Base-by-base conservation (phyloP, 2,888 invertebrate genomes). In the Diplolepis rosae region DNA sequence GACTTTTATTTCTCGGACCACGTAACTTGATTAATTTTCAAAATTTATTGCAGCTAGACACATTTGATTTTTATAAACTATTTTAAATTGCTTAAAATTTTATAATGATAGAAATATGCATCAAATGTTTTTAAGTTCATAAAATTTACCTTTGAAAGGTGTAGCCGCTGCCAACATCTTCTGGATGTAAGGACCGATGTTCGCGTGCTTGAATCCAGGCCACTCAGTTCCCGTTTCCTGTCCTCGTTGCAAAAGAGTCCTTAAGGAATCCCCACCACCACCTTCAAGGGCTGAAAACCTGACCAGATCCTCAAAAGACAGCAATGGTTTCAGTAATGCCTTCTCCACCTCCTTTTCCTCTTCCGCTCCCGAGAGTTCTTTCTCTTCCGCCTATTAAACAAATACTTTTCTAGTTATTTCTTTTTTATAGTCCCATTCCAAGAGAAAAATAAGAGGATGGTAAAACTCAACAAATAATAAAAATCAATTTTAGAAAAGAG, bases 261-360 rank as follows among this genome's bases (percentile, higher is more conserved):
- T 90, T 35, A 92, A 84, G 65, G 91, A 90, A 71, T 92, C 92
- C 1, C 89, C 88, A 77, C 90, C 89, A 79, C 84, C 76, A 22
- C 79, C 78, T 76, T 91, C 91, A 78, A 91, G 85, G 69, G 90
- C 89, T 15, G 92, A 90, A 78, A 92, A 90, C 80, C 92, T 88
- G 70, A 92, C 85, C 82, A 92, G 90, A 86, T 93, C 92, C 82
- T 92, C 91, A 84, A 92, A 88, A 56, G 91, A 91, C 69, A 92
- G 85, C 77, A 92, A 83, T 35, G 92, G 92, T 79, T 90, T 91
- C 84, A 91, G 89, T 76, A 92, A 85, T 32, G 91, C 91, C 82
- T 91, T 91, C 82, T 91, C 92, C 68, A 91, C 91, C 85, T 92
- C 91, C 82, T 92, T 92, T 82, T 92, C 91, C 83, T 92, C 92